Evolutionary conservation across 2,797 vertebrate species (phyloP).

Genomic region (Megaceryle alcyon): DNA sequence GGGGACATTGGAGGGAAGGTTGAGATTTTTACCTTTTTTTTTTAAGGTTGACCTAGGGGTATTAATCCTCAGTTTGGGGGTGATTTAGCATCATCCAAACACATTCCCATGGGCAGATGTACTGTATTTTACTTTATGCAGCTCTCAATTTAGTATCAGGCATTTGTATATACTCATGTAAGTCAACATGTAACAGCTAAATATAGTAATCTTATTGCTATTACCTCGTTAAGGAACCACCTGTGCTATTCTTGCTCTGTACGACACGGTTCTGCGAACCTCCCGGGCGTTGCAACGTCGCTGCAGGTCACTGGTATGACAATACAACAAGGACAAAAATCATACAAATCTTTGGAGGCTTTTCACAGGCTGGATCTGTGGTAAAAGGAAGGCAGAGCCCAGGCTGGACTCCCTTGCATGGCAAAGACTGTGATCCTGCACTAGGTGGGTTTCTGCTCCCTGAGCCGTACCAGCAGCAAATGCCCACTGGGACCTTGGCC

Average conservation of each 20-base stretch:
- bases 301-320: background rate
- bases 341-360: background rate
- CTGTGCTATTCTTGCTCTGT: background rate
- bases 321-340: background rate
- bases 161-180: background rate
- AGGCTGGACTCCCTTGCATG: fast-evolving
- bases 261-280: fast-evolving
- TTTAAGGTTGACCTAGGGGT: no score
- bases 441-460: background rate
- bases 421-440: background rate
- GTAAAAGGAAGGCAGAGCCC: background rate
- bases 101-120: background rate
- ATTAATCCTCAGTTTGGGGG: background rate
- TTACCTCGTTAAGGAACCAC: background rate
- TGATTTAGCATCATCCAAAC: background rate
- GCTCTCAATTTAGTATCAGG: background rate
- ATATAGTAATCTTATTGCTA: background rate
- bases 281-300: fast-evolving
- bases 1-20: background rate
- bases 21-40: background rate
- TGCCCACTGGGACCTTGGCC: background rate
- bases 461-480: background rate
- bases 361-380: background rate
- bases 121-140: background rate
- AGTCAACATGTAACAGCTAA: background rate